Conservation (phyloP, 2,797 vertebrate genomes). For the Hypotaenidia philippensis region DNA sequence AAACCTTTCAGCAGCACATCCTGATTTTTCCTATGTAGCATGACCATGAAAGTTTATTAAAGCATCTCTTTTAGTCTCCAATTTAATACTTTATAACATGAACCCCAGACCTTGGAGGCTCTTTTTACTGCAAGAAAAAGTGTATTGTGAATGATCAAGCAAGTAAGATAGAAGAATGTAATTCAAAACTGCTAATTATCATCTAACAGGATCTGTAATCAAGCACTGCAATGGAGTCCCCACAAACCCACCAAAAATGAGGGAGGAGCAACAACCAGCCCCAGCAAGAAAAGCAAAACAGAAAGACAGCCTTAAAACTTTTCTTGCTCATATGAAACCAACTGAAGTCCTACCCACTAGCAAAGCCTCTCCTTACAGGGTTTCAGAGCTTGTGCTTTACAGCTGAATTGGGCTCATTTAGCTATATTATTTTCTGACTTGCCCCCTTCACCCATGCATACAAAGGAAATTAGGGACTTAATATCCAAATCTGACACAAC, state of each 20-base stretch:
- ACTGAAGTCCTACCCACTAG: background rate
- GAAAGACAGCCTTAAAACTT: background rate
- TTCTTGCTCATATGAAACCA: background rate
- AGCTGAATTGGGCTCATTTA: background rate
- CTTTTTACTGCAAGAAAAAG: background rate
- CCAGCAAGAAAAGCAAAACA: background rate
- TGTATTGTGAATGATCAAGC: background rate
- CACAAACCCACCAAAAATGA: background rate
- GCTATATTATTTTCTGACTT: background rate
- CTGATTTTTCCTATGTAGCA: constrained; percentile 21
- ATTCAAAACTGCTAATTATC: background rate
- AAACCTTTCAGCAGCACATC: constrained; percentile 39
- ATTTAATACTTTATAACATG: constrained; percentile 8
- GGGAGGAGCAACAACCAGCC: background rate
- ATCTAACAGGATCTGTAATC: background rate
- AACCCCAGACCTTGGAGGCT: background rate
- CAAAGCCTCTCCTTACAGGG: background rate
- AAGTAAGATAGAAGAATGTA: background rate
- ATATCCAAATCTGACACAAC: background rate
- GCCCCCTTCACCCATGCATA: background rate
- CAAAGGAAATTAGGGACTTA: background rate
- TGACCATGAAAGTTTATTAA: constrained; percentile 31
- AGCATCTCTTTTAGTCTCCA: background rate
- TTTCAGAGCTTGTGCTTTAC: background rate
- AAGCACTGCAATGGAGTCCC: background rate